These are phyloP conservation scores for Paedocypris micromegethes DNA, from an alignment of 2,797 vertebrate species.

Conservation along the genomic window DNA sequence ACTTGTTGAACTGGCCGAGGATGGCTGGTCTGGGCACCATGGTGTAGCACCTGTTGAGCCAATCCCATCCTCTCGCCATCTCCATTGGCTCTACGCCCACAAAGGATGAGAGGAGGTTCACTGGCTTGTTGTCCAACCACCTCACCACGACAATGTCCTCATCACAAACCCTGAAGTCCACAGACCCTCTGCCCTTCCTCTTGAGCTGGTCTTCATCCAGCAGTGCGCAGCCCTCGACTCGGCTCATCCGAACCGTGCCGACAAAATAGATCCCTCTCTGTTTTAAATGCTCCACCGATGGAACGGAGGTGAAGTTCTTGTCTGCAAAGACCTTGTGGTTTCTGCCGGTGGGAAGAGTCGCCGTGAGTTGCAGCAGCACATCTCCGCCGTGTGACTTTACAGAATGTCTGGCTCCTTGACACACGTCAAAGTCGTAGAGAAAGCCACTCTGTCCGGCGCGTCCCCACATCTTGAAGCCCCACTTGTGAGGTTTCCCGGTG, in stretches of 20 bases:
- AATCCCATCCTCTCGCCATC: slow-evolving; percentile 22
- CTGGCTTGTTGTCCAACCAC: slow-evolving; percentile 41
- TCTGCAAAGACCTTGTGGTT: too few relatives aligned
- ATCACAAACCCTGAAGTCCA: slow-evolving; percentile 26
- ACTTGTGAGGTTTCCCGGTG: too few relatives aligned
- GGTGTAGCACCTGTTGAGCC: slow-evolving; percentile 27
- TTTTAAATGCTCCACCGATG: too few relatives aligned
- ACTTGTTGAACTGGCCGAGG: slow-evolving; percentile 39
- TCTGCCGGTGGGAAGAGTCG: too few relatives aligned
- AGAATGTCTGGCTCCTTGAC: too few relatives aligned
- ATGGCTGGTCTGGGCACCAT: slow-evolving; percentile 33
- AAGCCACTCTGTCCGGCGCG: too few relatives aligned
- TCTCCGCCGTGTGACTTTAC: too few relatives aligned
- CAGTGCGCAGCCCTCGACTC: slow-evolving; percentile 39
- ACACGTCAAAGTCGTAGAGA: too few relatives aligned
- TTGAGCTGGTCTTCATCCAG: slow-evolving; percentile 45
- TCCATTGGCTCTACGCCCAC: slow-evolving; percentile 36
- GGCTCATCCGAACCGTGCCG: slow-evolving; percentile 33
- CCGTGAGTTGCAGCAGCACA: too few relatives aligned
- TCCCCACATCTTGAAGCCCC: too few relatives aligned
- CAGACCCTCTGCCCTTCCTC: slow-evolving; percentile 42
- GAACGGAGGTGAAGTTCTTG: too few relatives aligned
- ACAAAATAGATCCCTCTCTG: slow-evolving; percentile 29
- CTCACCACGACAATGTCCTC: slow-evolving; percentile 34
- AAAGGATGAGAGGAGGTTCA: slow-evolving; percentile 39